phyloP scores from a whole-genome alignment of 2,113 vertebrate species.

The Megaleporinus macrocephalus region DNA sequence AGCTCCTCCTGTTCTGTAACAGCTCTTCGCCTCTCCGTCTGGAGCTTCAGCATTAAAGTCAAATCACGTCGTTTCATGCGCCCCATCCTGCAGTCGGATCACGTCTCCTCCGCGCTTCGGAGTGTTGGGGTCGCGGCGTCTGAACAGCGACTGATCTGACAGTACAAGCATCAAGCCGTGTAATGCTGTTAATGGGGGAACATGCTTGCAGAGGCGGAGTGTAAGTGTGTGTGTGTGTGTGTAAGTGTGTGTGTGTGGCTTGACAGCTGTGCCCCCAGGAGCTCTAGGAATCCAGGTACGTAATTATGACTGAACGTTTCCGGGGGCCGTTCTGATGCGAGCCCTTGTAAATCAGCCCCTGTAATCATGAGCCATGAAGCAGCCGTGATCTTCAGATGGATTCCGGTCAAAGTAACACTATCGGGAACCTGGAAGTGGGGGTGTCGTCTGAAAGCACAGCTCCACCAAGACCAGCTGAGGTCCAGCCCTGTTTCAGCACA shows the following conservation, averaged over 20 bases:
- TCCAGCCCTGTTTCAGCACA: no score
- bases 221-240: no score
- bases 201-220: constrained; percentile 2
- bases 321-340: constrained; percentile 27
- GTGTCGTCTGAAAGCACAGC: background rate
- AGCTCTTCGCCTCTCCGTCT: constrained; percentile 5
- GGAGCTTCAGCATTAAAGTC: constrained; percentile 13
- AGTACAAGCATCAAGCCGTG: constrained; percentile 50
- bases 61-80: background rate
- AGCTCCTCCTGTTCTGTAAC: background rate
- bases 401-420: background rate
- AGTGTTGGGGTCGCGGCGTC: constrained; percentile 12
- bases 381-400: background rate
- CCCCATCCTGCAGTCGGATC: background rate
- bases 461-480: background rate
- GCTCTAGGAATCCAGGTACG: constrained; percentile 44
- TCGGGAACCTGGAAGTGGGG: background rate
- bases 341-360: constrained; percentile 42
- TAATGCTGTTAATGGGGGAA: constrained; percentile 39
- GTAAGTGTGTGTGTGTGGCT: constrained; percentile 21
- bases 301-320: constrained; percentile 49
- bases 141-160: constrained; percentile 38
- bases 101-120: background rate
- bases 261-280: constrained; percentile 26
- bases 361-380: background rate